Evolutionary conservation across 2,113 vertebrate species (phyloP).

Genomic region (Phyllopteryx taeniolatus): DNA sequence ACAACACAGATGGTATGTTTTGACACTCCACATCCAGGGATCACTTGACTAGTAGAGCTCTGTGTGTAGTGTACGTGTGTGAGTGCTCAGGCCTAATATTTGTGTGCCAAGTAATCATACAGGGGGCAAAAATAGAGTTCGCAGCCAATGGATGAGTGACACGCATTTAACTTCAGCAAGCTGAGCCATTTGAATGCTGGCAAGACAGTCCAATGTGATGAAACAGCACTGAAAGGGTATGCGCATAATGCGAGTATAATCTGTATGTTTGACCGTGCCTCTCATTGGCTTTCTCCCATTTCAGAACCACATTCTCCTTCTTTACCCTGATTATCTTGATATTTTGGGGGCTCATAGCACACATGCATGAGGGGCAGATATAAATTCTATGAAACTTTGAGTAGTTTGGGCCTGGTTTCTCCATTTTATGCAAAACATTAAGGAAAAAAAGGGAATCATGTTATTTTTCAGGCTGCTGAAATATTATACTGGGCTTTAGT

Average conservation of each 20-base stretch:
- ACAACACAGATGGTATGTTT: not conserved
- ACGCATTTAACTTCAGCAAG: conserved; percentile 64
- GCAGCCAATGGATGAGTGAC: conserved; percentile 59
- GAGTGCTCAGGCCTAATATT: not conserved
- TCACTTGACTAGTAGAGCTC: not conserved
- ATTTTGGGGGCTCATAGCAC: conserved; percentile 6
- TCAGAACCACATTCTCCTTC: not conserved
- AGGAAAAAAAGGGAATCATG: conserved; percentile 2
- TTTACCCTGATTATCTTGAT: conserved; percentile 6
- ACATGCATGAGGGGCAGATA: not conserved
- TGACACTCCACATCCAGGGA: not conserved
- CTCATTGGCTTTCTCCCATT: not conserved
- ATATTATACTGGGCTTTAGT: not conserved
- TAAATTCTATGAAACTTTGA: conserved; percentile 22
- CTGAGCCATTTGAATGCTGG: conserved; percentile 52
- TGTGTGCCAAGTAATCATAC: conserved; percentile 36
- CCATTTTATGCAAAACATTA: not conserved
- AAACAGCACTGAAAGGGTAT: conserved; percentile 29
- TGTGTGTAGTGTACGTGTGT: conserved; percentile 14
- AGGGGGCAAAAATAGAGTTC: conserved; percentile 47
- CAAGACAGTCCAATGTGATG: conserved; percentile 49
- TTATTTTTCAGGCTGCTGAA: conserved; percentile 1
- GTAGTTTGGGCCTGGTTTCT: conserved; percentile 5
- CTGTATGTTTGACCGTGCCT: not conserved
- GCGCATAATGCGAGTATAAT: not conserved